Base-by-base conservation (phyloP, 1,140 invertebrate species). In the Bombus breviceps region DNA sequence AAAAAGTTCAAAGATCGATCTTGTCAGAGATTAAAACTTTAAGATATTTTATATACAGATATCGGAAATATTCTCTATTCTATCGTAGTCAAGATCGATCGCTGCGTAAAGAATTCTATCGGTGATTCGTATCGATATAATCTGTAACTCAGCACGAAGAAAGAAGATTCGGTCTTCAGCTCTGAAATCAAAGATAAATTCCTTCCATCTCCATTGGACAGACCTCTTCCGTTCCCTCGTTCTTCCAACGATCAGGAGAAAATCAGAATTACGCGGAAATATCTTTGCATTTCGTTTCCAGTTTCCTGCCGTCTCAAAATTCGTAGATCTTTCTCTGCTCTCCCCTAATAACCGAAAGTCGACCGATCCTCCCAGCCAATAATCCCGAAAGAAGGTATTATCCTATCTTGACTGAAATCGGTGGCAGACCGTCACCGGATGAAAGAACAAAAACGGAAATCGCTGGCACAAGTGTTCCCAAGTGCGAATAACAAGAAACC, bases 401-500 rank as follows among this genome's bases (percentile, higher is more conserved):
- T 47, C n/a, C 71, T 10, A 32, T 47, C 32, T 18, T 13, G 57
- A 25, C 37, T 5, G 59, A 87, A 81, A 81, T 59, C 43, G n/a
- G 22, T 8, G 43, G 32, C 41, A 34, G n/a, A 32, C 18, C 32
- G 72, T 75, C n/a, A 32, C 32, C 13, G 32, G 25, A 28, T 34
- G 74, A 37, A 59, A 57, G 73, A 75, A 74, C 76, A 41, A 41
- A 43, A 32, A 39, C 32, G 8, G 22, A 53, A 72, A 77, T 73
- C 57, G 76, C 47, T 43, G n/a, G 18, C 62, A 32, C 77, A 3
- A 64, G 80, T 74, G 71, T 82, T 64, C 43, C 57, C 8, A 74
- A 82, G 74, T 53, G 57, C 77, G 68, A 64, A 28, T 41, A 66
- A 84, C 82, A 59, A 78, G 53, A 76, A 47, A 66, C 68, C 47